These are phyloP conservation scores for Heteromurus nitidus DNA, from an alignment of 2,888 invertebrate genomes.

Conservation along the genomic window DNA sequence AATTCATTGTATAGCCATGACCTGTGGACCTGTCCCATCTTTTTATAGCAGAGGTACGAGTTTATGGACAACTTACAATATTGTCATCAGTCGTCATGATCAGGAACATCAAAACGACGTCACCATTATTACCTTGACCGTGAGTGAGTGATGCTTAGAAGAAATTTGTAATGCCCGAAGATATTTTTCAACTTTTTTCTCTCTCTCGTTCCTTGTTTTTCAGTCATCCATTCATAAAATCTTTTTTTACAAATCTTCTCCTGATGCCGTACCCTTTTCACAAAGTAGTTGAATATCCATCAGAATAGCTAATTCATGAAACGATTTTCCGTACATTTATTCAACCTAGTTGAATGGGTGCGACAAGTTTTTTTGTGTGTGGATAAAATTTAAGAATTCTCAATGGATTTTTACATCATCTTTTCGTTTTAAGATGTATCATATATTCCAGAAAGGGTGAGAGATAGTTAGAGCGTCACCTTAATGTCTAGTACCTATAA, in stretches of 20 bases:
- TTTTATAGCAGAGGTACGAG: background rate
- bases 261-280: conserved; percentile 42
- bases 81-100: conserved; percentile 15
- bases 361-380: conserved; percentile 22
- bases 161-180: conserved; percentile 34
- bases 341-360: conserved; percentile 10
- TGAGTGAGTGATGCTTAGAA: conserved; percentile 39
- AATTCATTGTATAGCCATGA: background rate
- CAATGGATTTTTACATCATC: too few species aligned
- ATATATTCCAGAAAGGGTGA: too few species aligned
- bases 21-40: background rate
- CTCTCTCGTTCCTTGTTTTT: background rate
- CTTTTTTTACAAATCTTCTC: conserved; percentile 33
- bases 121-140: background rate
- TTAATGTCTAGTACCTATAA: too few species aligned
- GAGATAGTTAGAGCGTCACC: too few species aligned
- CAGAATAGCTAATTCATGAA: conserved; percentile 12
- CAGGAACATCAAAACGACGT: conserved; percentile 16
- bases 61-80: background rate
- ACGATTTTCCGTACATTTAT: background rate
- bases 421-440: too few species aligned
- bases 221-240: conserved; percentile 50
- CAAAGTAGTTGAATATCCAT: conserved; percentile 12
- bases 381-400: background rate
- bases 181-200: conserved; percentile 26